These are phyloP conservation scores for Cervus canadensis DNA, from an alignment of 2,113 vertebrate species.

Conservation along the genomic window DNA sequence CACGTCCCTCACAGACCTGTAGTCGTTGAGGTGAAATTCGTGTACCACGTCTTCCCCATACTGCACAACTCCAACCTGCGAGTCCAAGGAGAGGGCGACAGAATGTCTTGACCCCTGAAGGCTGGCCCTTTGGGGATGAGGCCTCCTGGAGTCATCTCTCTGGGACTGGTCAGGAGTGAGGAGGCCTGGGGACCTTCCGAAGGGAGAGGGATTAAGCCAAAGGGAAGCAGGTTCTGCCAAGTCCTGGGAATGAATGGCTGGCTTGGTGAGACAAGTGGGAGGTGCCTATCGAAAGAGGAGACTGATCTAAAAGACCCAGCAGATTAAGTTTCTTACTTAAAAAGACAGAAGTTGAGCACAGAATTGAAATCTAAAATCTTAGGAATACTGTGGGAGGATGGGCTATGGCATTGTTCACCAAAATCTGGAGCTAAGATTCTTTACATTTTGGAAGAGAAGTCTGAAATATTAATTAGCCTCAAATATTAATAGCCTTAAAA, in stretches of 20 bases:
- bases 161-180: background rate
- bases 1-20: constrained; percentile 90
- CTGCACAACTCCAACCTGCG: constrained; percentile 94
- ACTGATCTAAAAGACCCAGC: background rate
- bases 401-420: background rate
- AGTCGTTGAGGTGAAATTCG: constrained; percentile 93
- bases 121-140: background rate
- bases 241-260: background rate
- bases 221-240: background rate
- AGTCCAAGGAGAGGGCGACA: background rate
- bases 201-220: background rate
- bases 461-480: background rate
- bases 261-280: background rate
- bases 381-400: background rate
- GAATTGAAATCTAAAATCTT: rapidly evolving
- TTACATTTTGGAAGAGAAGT: background rate
- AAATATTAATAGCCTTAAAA: background rate
- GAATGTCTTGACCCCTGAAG: background rate
- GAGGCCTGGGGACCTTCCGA: background rate
- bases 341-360: rapidly evolving
- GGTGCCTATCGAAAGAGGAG: background rate
- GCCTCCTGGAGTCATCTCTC: background rate
- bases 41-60: constrained; percentile 94
- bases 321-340: background rate
- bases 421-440: background rate